Evolutionary conservation across 2,888 invertebrate species (phyloP).

Genomic region (Heteropelma amictum): DNA sequence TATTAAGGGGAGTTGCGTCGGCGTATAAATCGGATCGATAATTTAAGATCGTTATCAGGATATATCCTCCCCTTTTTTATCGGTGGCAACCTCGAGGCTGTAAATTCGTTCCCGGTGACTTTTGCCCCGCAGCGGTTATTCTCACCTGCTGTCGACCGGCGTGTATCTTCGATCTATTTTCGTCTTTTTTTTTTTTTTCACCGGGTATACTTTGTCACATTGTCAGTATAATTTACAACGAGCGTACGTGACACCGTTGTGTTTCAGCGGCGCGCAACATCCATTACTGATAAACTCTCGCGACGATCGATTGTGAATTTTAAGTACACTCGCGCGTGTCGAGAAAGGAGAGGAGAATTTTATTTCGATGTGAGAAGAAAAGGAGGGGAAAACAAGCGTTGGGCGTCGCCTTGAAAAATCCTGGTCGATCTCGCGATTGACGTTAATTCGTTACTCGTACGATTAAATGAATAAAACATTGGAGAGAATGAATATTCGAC

Average conservation of each 20-base stretch:
- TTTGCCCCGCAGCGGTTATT: conserved; percentile 61
- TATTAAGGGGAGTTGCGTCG: conserved; percentile 75
- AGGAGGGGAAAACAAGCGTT: too few species aligned
- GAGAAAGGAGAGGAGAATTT: neutral
- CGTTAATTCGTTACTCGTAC: conserved; percentile 27
- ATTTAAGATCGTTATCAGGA: conserved; percentile 77
- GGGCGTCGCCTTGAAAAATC: conserved; percentile 46
- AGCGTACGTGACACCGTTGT: conserved; percentile 13
- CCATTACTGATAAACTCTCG: neutral
- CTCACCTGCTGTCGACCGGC: neutral
- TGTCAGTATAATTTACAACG: conserved; percentile 38
- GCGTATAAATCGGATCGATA: conserved; percentile 77
- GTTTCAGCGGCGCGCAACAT: neutral
- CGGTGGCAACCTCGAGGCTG: conserved; percentile 69
- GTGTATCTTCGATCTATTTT: neutral
- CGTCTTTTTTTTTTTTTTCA: neutral
- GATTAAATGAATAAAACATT: conserved; percentile 6
- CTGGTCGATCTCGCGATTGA: conserved; percentile 30
- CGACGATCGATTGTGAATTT: conserved; percentile 48
- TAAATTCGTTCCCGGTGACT: conserved; percentile 67
- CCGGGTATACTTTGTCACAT: conserved; percentile 10
- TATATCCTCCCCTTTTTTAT: conserved; percentile 68
- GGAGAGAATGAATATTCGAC: conserved; percentile 17
- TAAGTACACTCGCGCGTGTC: conserved; percentile 40
- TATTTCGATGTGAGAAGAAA: neutral